Evolutionary conservation across 2,113 vertebrate genomes (phyloP).

Genomic region (Gasterosteus nipponicus): DNA sequence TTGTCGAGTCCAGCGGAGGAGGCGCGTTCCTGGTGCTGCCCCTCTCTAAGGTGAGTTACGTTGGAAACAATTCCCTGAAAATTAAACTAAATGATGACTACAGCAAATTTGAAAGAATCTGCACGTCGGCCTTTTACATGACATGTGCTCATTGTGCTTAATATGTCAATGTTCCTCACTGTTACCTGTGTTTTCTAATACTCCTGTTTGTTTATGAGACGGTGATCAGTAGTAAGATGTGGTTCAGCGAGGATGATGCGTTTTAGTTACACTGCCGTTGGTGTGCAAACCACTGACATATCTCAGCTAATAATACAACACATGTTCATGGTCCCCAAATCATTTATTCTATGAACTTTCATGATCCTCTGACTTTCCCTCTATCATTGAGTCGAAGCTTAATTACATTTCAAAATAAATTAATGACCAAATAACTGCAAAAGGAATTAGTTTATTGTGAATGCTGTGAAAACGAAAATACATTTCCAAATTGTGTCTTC

Average conservation of each 20-base stretch:
- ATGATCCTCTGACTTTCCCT: neutral
- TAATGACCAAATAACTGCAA: neutral
- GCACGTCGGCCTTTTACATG: neutral
- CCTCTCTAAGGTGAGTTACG: conserved; percentile 88
- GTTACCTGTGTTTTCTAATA: neutral
- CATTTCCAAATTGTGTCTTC: neutral
- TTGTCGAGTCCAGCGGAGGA: conserved; percentile 93
- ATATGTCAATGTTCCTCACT: neutral
- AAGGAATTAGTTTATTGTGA: neutral
- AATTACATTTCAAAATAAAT: neutral
- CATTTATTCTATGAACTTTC: neutral
- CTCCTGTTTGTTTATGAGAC: neutral
- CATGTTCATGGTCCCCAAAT: neutral
- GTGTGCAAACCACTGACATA: neutral
- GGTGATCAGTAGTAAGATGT: neutral
- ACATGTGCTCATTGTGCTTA: neutral
- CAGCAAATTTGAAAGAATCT: neutral
- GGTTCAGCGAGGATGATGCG: neutral
- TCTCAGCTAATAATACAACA: neutral
- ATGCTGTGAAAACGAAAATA: neutral
- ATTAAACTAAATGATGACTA: neutral
- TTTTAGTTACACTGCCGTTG: neutral
- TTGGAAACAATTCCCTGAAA: neutral
- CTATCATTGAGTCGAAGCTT: neutral
- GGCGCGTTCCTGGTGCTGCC: conserved; percentile 94